Evolutionary conservation across 2,888 invertebrate species (phyloP).

Genomic region (Caprella mutica): DNA sequence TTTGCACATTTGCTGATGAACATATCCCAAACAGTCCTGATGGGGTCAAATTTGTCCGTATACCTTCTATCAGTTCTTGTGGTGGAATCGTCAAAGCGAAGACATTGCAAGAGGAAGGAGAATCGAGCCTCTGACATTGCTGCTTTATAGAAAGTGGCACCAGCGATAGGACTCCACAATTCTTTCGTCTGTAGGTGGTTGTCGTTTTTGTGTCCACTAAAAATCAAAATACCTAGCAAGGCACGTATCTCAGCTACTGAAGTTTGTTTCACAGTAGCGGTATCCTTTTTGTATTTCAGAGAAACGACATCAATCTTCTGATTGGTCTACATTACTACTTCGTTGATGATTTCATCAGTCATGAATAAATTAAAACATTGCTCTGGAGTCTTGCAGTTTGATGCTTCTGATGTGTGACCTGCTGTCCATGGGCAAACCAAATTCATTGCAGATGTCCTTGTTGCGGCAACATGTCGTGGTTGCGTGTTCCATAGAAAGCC

Average conservation of each 20-base stretch:
- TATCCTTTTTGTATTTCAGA: constrained; percentile 10
- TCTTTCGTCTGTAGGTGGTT: constrained; percentile 2
- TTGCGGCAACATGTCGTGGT: not conserved
- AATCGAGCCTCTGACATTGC: constrained; percentile 9
- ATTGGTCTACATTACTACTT: constrained; percentile 8
- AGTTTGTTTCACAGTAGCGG: constrained; percentile 3
- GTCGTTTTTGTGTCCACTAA: constrained; percentile 6
- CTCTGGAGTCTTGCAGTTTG: constrained; percentile 9
- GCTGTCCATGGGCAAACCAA: not conserved
- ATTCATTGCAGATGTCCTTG: not conserved
- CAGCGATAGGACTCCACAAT: constrained; percentile 3
- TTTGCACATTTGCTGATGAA: constrained; percentile 35
- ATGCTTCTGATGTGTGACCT: constrained; percentile 10
- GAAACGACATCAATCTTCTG: constrained; percentile 6
- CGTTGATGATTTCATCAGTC: not conserved
- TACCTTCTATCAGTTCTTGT: constrained; percentile 4
- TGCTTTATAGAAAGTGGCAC: not conserved
- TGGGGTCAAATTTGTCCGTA: constrained; percentile 7
- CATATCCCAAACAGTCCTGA: constrained; percentile 13
- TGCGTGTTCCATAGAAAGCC: constrained; percentile 7
- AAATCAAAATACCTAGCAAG: constrained; percentile 12
- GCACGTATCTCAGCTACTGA: constrained; percentile 9
- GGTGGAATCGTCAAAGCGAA: constrained; percentile 12
- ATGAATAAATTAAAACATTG: constrained; percentile 9
- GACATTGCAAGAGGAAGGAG: constrained; percentile 8